These are phyloP conservation scores for Mesorhabditis sp. DNA, from an alignment of 2,888 invertebrate species.

Conservation along the genomic window DNA sequence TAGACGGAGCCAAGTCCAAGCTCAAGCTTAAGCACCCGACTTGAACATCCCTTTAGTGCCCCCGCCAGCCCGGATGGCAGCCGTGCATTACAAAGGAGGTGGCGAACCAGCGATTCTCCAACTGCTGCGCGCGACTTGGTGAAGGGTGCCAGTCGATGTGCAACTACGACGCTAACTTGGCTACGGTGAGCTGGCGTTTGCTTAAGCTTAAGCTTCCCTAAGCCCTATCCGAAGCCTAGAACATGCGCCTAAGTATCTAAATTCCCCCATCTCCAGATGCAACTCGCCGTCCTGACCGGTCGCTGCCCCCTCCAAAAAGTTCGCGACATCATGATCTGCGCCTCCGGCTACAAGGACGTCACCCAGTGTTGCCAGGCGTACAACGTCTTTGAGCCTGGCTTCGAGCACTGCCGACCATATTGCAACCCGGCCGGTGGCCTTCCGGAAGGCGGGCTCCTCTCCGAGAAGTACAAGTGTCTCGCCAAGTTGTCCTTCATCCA, in stretches of 20 bases:
- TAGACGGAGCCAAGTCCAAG: neutral
- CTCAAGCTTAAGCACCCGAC: neutral
- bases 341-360: slow-evolving; percentile 56
- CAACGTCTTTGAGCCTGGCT: slow-evolving; percentile 55
- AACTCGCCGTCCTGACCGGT: slow-evolving; percentile 55
- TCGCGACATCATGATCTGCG: slow-evolving; percentile 56
- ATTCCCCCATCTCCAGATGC: slow-evolving; percentile 37
- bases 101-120: slow-evolving; percentile 53
- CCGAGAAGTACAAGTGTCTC: slow-evolving; percentile 56
- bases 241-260: neutral
- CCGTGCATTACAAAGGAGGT: slow-evolving; percentile 53
- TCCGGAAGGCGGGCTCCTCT: slow-evolving; percentile 53
- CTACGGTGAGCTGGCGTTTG: slow-evolving; percentile 36
- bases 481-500: slow-evolving; percentile 52
- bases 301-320: slow-evolving; percentile 55
- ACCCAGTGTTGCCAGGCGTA: slow-evolving; percentile 54
- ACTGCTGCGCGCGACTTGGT: slow-evolving; percentile 51
- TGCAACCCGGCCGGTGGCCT: slow-evolving; percentile 56
- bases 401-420: slow-evolving; percentile 56
- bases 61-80: slow-evolving; percentile 54
- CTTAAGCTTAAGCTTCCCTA: too few relatives aligned
- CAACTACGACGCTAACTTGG: slow-evolving; percentile 52
- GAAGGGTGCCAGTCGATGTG: slow-evolving; percentile 54
- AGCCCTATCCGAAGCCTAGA: neutral
- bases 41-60: slow-evolving; percentile 33